phyloP scores from a whole-genome alignment of 2,888 invertebrate species.

The Notodonta dromedarius region DNA sequence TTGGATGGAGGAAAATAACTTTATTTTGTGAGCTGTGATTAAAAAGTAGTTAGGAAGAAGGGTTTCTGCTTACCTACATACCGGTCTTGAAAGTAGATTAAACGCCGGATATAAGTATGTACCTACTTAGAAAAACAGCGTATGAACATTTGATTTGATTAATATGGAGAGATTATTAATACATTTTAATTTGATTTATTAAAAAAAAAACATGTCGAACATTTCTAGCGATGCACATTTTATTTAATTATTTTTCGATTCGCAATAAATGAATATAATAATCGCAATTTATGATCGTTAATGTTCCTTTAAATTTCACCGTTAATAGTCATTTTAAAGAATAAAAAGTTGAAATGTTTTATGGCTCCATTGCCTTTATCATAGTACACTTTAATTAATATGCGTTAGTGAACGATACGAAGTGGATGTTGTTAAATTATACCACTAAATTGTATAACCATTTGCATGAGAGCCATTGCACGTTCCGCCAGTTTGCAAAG shows the following conservation, averaged over 20 bases:
- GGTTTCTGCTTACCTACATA: not conserved
- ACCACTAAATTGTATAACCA: slow-evolving; percentile 56
- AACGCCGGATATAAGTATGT: too few relatives aligned
- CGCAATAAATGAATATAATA: too few relatives aligned
- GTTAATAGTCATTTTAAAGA: slow-evolving; percentile 13
- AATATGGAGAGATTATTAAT: too few relatives aligned
- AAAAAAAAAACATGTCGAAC: too few relatives aligned
- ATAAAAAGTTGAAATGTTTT: slow-evolving; percentile 33
- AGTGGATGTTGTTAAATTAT: slow-evolving; percentile 55
- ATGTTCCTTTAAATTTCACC: not conserved
- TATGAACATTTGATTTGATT: too few relatives aligned
- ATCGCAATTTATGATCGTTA: too few relatives aligned
- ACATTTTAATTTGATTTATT: too few relatives aligned
- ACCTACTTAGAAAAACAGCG: too few relatives aligned
- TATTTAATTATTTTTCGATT: slow-evolving; percentile 14
- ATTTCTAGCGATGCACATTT: too few relatives aligned
- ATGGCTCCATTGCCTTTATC: slow-evolving; percentile 35
- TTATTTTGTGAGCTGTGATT: slow-evolving; percentile 4
- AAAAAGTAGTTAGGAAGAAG: slow-evolving; percentile 5
- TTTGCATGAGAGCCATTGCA: slow-evolving; percentile 64
- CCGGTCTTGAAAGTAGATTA: too few relatives aligned
- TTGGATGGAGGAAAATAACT: not conserved
- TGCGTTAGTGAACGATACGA: slow-evolving; percentile 44
- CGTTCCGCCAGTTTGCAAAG: slow-evolving; percentile 48
- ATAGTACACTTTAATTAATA: slow-evolving; percentile 57